phyloP scores from a whole-genome alignment of 2,888 invertebrate species.

The Apodemia mormo region DNA sequence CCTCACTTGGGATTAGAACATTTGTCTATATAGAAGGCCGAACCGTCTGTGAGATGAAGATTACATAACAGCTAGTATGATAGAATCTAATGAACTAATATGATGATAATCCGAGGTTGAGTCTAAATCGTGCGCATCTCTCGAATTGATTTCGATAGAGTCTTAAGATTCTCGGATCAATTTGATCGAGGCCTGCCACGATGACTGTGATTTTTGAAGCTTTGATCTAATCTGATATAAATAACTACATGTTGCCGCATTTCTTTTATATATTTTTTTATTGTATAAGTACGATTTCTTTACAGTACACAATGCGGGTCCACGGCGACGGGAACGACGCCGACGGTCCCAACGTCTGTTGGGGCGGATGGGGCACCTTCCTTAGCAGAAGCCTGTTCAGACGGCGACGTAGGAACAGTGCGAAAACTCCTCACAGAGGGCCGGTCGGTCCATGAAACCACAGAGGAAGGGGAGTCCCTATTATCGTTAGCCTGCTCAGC shows the following conservation, averaged over 20 bases:
- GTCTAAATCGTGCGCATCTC: conserved; percentile 55
- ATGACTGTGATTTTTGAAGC: conserved; percentile 69
- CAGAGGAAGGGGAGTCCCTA: conserved; percentile 98
- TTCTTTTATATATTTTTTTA: not conserved
- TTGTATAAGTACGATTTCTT: conserved; percentile 29
- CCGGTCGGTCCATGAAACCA: conserved; percentile 96
- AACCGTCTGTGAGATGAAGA: too few relatives aligned
- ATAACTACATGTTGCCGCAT: not conserved
- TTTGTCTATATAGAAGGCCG: not conserved
- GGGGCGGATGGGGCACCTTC: conserved; percentile 85
- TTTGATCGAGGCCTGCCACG: conserved; percentile 60
- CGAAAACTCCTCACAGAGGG: conserved; percentile 96
- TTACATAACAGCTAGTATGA: too few relatives aligned
- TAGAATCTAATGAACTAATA: conserved; percentile 21
- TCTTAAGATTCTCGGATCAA: conserved; percentile 49
- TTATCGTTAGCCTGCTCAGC: conserved; percentile 98
- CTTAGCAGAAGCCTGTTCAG: conserved; percentile 95
- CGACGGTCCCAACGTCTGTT: conserved; percentile 78
- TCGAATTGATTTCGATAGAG: conserved; percentile 53
- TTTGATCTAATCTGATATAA: conserved; percentile 78
- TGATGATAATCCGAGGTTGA: conserved; percentile 86
- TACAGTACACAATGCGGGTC: conserved; percentile 73
- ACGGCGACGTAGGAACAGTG: conserved; percentile 96
- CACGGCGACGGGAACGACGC: conserved; percentile 66
- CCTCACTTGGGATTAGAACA: too few relatives aligned